Evolutionary conservation across 2,113 vertebrate genomes (phyloP).

Genomic region (Athene noctua): DNA sequence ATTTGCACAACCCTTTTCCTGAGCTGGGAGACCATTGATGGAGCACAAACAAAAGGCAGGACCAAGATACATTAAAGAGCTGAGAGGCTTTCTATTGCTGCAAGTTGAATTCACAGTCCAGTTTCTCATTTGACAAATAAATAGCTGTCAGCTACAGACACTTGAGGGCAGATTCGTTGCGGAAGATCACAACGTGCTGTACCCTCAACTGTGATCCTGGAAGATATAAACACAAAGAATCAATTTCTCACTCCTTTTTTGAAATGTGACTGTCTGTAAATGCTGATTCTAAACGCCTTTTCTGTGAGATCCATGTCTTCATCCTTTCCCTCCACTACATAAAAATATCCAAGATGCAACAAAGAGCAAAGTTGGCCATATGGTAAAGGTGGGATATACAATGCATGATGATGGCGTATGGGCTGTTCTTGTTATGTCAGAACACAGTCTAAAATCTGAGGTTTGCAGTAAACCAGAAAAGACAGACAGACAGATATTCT

Average conservation of each 20-base stretch:
- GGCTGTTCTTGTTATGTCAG: background rate
- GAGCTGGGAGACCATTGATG: background rate
- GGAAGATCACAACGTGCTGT: background rate
- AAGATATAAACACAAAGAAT: background rate
- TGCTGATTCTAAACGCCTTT: background rate
- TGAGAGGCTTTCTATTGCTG: conserved; percentile 17
- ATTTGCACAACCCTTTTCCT: background rate
- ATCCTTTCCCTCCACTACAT: background rate
- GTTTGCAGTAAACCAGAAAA: background rate
- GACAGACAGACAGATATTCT: background rate
- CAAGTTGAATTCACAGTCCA: background rate
- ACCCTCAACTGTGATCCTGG: background rate
- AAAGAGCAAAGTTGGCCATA: background rate
- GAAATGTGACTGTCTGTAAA: background rate
- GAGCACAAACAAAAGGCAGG: background rate
- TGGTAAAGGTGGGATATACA: background rate
- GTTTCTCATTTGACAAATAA: conserved; percentile 2
- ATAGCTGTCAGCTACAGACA: background rate
- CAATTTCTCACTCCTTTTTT: background rate
- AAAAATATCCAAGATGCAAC: background rate
- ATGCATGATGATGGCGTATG: background rate
- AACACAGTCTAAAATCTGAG: background rate
- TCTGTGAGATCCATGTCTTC: background rate
- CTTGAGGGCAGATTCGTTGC: background rate
- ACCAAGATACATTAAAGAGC: background rate